Conservation (phyloP, 2,113 vertebrate species). For the Malurus melanocephalus region DNA sequence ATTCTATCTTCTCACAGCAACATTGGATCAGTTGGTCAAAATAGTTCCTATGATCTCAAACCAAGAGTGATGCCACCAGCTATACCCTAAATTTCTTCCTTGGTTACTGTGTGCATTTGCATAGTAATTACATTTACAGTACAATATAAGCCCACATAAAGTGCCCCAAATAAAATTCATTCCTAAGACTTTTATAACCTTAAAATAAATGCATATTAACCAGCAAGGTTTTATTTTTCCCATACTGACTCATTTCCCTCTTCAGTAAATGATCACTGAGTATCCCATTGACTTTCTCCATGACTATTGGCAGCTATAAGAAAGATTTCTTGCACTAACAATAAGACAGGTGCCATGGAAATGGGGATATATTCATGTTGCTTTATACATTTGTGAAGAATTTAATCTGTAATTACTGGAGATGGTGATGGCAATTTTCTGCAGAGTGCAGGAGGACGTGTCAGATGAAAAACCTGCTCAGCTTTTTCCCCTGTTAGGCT, state of each 20-base stretch:
- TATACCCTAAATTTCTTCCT: not conserved
- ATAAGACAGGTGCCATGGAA: not conserved
- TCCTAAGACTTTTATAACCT: not conserved
- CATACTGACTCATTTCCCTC: not conserved
- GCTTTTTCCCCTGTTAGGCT: not conserved
- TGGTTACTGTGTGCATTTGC: not conserved
- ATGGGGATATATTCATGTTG: not conserved
- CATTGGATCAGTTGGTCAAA: not conserved
- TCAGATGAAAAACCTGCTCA: not conserved
- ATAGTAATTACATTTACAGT: constrained; percentile 17
- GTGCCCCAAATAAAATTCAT: not conserved
- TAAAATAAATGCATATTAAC: constrained; percentile 2
- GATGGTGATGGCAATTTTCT: not conserved
- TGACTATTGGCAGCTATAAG: not conserved
- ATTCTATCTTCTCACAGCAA: not conserved
- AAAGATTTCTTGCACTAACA: not conserved
- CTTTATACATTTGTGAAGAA: not conserved
- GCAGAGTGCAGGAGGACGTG: not conserved
- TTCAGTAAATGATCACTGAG: not conserved
- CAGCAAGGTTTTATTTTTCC: not conserved
- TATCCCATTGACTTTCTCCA: not conserved
- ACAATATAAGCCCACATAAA: not conserved
- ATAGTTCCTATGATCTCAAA: constrained; percentile 3
- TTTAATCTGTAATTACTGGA: constrained; percentile 6
- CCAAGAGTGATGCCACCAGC: not conserved